Base-by-base conservation (phyloP, 2,888 invertebrate species). In the Diarsia brunnea region DNA sequence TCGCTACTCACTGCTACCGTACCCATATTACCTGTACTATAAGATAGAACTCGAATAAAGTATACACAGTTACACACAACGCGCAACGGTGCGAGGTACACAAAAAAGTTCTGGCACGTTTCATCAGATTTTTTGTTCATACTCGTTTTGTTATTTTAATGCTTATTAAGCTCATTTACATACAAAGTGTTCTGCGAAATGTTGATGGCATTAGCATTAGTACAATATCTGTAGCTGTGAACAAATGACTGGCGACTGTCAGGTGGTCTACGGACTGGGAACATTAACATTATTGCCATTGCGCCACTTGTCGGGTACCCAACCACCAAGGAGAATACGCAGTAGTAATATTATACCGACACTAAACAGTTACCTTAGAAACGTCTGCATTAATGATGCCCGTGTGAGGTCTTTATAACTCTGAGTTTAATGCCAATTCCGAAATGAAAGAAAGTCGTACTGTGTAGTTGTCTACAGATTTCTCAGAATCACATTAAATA, bases 121-220 rank as follows among this genome's bases (percentile, higher is more conserved):
- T 85, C 83, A 79, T 86, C 79, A 79, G 68, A 78, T 84, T 89
- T 88, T 88, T 89, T 88, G 84, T 86, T 87, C 81, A 75, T 73
- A 77, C 77, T 87, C 79, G 81, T 87, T 88, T 87, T 87, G 86
- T 88, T 88, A 84, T 85, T 90, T 91, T 92, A 91, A 92, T 91
- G 90, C 91, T 91, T 92, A 91, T 91, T 92, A 91, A 93, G 84
- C 91, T 93, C 84, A 95, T 95, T 95, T 93, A 90, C 94, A 95
- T 95, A 95, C 93, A 95, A 93, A 94, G 93, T 93, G 94, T 94
- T 95, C 92, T 90, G 90, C 92, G 92, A 94, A 93, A 91, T 90
- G 87, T 88, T 89, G 90, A 90, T 88, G 88, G 87, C 88, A 92
- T 92, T 92, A 91, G 90, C 90, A 89, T 92, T 88, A 89, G 87